A percentile compares a stretch with the other conserved stretches of the same genome.
phyloP scores from a whole-genome alignment of 2,888 invertebrate species.

The Brachyopa scutellaris region DNA sequence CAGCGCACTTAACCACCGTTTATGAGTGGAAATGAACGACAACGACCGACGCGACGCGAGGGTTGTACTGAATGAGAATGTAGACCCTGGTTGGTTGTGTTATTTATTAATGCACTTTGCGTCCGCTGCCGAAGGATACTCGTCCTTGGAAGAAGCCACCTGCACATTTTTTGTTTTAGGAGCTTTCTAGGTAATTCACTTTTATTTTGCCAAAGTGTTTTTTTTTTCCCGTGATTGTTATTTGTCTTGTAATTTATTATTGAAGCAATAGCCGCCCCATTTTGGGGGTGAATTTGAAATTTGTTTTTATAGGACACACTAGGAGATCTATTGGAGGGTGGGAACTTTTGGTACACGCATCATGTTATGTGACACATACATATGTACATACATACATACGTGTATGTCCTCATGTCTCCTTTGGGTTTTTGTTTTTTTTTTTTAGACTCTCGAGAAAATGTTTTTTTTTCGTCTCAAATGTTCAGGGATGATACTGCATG shows the following conservation, averaged over 20 bases:
- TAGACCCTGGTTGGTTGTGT: slow-evolving; percentile 26
- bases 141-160: slow-evolving; percentile 22
- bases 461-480: slow-evolving; percentile 4
- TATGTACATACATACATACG: background rate
- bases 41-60: slow-evolving; percentile 12
- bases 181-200: slow-evolving; percentile 35
- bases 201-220: slow-evolving; percentile 50
- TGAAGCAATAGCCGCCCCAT: slow-evolving; percentile 1
- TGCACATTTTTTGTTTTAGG: slow-evolving; percentile 34
- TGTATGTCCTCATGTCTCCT: slow-evolving; percentile 18
- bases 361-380: slow-evolving; percentile 37
- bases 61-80: slow-evolving; percentile 22
- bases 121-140: slow-evolving; percentile 53
- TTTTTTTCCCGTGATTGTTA: slow-evolving; percentile 15
- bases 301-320: too few relatives aligned
- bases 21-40: slow-evolving; percentile 56
- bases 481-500: slow-evolving; percentile 16
- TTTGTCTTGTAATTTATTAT: slow-evolving; percentile 44
- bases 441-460: slow-evolving; percentile 10
- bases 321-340: too few relatives aligned
- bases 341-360: slow-evolving; percentile 23
- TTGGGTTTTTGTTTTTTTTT: slow-evolving; percentile 9
- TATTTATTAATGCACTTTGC: slow-evolving; percentile 68
- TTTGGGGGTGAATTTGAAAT: background rate
- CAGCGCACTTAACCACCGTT: slow-evolving; percentile 57